Conservation (phyloP, 2,888 invertebrate species). For the Orchesellides sinensis region DNA sequence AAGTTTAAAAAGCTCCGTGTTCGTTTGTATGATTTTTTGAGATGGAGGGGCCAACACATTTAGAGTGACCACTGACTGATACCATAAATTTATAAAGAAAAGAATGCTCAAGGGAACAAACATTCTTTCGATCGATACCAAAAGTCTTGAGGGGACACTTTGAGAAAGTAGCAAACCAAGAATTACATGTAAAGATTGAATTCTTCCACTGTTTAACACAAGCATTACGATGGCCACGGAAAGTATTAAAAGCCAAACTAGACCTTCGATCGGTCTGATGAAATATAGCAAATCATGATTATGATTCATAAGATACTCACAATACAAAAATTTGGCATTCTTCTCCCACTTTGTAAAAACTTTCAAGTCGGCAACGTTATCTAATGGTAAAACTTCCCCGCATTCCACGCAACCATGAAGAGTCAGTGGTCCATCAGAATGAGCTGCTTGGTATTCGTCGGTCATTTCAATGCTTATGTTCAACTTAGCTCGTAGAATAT, state of each 20-base stretch:
- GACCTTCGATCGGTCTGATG: neutral
- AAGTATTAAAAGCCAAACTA: neutral
- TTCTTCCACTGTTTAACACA: neutral
- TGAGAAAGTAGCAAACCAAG: neutral
- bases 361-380: neutral
- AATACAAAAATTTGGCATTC: neutral
- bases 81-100: constrained; percentile 12
- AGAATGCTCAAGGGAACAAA: neutral
- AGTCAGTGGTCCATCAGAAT: neutral
- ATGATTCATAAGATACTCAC: neutral
- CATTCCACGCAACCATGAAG: neutral
- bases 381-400: neutral
- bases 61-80: constrained; percentile 8
- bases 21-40: neutral
- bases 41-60: neutral
- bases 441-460: neutral
- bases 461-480: neutral
- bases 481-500: neutral
- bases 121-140: neutral
- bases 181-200: neutral
- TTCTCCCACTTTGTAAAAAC: neutral
- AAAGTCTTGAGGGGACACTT: neutral
- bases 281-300: neutral
- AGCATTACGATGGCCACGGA: neutral
- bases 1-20: constrained; percentile 4